Evolutionary conservation across 2,113 vertebrate genomes (phyloP).

Genomic region (Lepidothrix coronata): DNA sequence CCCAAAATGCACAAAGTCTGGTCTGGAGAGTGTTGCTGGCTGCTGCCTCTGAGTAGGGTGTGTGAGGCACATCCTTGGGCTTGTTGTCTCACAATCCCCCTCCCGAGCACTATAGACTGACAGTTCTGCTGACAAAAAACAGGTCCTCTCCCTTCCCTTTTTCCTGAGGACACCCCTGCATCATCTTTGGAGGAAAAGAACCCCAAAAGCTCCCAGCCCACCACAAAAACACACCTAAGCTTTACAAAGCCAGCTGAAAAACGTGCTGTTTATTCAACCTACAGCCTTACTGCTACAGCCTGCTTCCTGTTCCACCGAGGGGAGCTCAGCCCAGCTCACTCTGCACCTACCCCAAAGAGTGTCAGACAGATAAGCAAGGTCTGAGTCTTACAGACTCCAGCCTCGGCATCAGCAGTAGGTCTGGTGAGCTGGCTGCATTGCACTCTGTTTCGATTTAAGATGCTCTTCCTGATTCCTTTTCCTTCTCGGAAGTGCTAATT

Average conservation of each 20-base stretch:
- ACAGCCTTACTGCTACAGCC: background rate
- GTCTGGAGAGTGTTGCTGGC: background rate
- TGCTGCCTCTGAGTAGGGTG: background rate
- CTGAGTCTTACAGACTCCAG: background rate
- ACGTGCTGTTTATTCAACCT: background rate
- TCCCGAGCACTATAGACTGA: background rate
- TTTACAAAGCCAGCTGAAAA: background rate
- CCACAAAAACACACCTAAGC: background rate
- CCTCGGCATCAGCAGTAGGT: background rate
- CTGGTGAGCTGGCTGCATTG: background rate
- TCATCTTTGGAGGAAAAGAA: background rate
- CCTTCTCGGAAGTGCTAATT: background rate
- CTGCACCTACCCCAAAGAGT: background rate
- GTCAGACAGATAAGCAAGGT: background rate
- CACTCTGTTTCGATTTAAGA: background rate
- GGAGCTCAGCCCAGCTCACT: background rate
- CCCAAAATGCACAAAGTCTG: background rate
- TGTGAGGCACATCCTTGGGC: background rate
- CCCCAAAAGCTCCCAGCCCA: background rate
- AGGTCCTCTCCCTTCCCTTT: background rate
- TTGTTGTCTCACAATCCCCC: background rate
- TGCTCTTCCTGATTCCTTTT: background rate
- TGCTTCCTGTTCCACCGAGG: fast-evolving
- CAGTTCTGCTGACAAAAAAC: background rate
- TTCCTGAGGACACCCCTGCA: background rate